phyloP scores from a whole-genome alignment of 2,797 vertebrate genomes.

The Phrynocephalus forsythii region DNA sequence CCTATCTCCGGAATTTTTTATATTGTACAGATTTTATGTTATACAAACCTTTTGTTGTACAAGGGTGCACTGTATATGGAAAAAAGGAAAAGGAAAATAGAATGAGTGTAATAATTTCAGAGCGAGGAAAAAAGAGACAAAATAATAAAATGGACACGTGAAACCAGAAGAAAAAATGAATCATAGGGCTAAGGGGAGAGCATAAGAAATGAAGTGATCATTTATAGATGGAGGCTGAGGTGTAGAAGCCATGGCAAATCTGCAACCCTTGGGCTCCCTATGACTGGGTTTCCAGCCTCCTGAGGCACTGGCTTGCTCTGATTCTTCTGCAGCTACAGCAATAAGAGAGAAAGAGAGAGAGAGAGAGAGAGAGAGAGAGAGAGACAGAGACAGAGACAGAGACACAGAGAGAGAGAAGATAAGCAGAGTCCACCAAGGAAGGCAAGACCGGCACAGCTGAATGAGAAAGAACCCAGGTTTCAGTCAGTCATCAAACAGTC shows the following conservation, averaged over 20 bases:
- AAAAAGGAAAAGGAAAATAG: neutral
- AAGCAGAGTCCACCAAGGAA: too few relatives aligned
- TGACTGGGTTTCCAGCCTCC: neutral
- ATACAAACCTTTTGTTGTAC: too few relatives aligned
- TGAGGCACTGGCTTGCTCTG: neutral
- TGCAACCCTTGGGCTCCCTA: neutral
- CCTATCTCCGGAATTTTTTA: too few relatives aligned
- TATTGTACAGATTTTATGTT: too few relatives aligned
- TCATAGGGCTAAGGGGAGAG: neutral
- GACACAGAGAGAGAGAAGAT: too few relatives aligned
- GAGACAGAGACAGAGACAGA: too few relatives aligned
- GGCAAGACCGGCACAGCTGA: too few relatives aligned
- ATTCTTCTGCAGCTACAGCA: neutral
- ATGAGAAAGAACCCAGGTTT: too few relatives aligned
- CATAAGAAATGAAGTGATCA: neutral
- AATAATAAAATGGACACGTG: neutral
- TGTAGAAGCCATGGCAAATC: neutral
- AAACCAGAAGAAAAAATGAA: neutral
- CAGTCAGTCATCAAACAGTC: neutral
- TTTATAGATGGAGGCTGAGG: neutral
- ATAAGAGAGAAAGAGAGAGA: neutral
- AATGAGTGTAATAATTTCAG: neutral
- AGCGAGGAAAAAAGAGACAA: neutral
- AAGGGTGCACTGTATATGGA: neutral
- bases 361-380: neutral